Base-by-base conservation (phyloP, 2,113 vertebrate species). In the Odobenus rosmarus region DNA sequence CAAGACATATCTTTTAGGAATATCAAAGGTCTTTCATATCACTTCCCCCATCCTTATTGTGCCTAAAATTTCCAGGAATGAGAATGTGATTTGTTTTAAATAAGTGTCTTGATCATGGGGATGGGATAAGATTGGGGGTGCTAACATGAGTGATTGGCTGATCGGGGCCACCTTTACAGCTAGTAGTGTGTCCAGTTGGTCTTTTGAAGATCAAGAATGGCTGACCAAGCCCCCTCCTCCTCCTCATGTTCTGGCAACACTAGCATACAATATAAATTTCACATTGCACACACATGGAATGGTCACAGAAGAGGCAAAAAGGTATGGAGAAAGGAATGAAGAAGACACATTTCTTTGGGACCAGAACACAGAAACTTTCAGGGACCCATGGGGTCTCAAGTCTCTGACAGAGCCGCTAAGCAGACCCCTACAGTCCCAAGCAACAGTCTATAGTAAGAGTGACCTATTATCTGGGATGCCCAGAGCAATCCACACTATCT, bases 271-370 rank as follows among this genome's bases (percentile, higher is more conserved):
- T 8, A 1, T 12, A 31, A 62, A 8, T 59, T 36, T 80, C 59
- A 19, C 26, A 46, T 5, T 1, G 5, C 5, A 19, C 51, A 28
- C 19, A 28, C 1, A 4, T 6, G 51, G 23, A 0, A 10, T 13
- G 33, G n/a, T 90, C 64, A 16, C 57, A 49, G 86, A 49, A 28
- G 81, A 77, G 42, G 26, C 4, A 46, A 62, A n/a, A 49, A 42
- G 67, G 19, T 16, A 10, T 13, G 14, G 7, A 2, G 59, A 28
- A 46, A 36, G 15, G 14, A 3, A 49, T 0, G 28, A 51, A 8
- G 5, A 15, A 5, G 18, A 67, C 39, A 16, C 26, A 13, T 2
- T 36, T 36, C 39, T 16, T 4, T 31, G 16, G 31, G 21, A 16
- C 36, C 71, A 80, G 33, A 16, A 53, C 59, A 12, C 9, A 69